phyloP scores from a whole-genome alignment of 2,888 invertebrate species.

The Nasonovia ribisnigri region DNA sequence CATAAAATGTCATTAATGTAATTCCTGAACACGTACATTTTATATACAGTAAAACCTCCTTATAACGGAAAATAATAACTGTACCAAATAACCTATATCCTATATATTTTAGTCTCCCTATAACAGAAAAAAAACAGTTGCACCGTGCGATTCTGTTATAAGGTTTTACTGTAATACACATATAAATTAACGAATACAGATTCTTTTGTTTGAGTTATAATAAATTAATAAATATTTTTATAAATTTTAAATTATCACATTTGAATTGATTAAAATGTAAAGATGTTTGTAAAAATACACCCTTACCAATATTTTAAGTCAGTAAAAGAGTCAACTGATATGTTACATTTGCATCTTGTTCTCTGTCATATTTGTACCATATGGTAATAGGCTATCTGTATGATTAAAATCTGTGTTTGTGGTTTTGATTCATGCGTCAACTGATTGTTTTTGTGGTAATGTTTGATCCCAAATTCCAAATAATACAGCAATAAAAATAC shows the following conservation, averaged over 20 bases:
- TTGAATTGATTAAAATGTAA: neutral
- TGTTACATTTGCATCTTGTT: neutral
- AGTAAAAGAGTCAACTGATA: neutral
- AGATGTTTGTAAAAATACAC: neutral
- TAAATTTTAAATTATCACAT: neutral
- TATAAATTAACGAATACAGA: neutral
- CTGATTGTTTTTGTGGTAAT: neutral
- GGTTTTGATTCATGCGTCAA: neutral
- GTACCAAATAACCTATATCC: too few relatives aligned
- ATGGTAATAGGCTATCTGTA: neutral
- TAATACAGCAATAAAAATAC: neutral
- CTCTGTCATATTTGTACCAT: neutral
- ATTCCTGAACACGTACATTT: neutral
- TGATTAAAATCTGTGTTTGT: neutral
- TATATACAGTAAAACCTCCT: too few relatives aligned
- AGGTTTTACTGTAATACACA: too few relatives aligned
- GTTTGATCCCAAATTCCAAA: neutral
- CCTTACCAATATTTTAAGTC: neutral
- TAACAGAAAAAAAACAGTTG: too few relatives aligned
- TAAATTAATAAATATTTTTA: neutral
- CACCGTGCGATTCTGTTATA: too few relatives aligned
- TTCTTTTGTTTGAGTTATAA: neutral
- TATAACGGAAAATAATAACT: too few relatives aligned
- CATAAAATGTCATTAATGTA: neutral
- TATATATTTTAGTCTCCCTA: too few relatives aligned